A percentile compares a stretch with the other conserved stretches of the same genome.
phyloP scores from a whole-genome alignment of 2,113 vertebrate species.

The Philantomba maxwellii region DNA sequence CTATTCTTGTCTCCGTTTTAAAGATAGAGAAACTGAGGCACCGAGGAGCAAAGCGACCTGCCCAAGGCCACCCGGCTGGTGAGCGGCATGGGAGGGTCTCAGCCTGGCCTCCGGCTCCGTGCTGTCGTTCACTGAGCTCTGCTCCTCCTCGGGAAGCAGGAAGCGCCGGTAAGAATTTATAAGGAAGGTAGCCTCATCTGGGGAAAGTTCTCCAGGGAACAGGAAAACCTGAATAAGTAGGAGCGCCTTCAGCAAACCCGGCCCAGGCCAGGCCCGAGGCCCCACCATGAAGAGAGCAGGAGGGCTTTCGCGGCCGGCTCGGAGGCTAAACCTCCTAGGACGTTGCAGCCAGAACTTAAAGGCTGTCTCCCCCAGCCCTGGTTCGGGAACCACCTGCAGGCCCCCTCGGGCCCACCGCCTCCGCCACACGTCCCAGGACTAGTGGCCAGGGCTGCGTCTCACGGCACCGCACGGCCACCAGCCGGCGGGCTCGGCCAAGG shows the following conservation, averaged over 20 bases:
- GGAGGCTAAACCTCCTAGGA: neutral
- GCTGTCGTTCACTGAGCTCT: neutral
- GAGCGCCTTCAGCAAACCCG: neutral
- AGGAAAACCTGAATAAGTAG: too few relatives aligned
- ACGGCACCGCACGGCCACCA: rapidly evolving
- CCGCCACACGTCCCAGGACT: rapidly evolving
- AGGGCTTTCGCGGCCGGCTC: rapidly evolving
- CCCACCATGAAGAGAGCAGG: neutral
- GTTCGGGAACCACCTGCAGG: neutral
- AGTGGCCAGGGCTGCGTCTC: neutral
- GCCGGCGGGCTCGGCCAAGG: rapidly evolving
- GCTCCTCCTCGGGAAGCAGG: neutral
- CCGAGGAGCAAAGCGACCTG: neutral
- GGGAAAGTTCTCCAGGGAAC: neutral
- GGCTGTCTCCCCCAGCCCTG: neutral
- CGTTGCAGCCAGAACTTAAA: neutral
- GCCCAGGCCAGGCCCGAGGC: neutral
- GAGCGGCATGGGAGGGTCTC: neutral
- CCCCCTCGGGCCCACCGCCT: neutral
- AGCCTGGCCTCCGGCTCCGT: neutral
- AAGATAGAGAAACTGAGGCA: neutral
- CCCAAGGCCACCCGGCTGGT: too few relatives aligned
- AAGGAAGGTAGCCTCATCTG: neutral
- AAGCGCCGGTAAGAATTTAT: too few relatives aligned
- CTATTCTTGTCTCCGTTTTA: neutral